Evolutionary conservation across 1,140 invertebrate species (phyloP).

Genomic region (Drosophila pallidifrons): DNA sequence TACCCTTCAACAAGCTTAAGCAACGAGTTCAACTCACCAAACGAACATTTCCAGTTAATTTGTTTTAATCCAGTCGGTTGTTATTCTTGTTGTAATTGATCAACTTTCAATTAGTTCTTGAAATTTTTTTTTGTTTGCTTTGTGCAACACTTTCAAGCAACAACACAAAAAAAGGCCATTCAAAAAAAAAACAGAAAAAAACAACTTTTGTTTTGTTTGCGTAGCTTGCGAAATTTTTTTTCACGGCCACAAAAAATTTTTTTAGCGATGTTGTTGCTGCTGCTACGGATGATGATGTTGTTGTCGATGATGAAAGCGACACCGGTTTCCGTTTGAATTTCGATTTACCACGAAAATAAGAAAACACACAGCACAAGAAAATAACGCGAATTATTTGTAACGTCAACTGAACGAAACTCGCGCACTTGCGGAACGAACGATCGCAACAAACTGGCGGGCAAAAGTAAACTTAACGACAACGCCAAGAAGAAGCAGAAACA

Average conservation of each 20-base stretch:
- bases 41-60: conserved; percentile 32
- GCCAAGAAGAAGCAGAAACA: conserved; percentile 20
- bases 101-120: conserved; percentile 31
- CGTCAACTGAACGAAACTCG: conserved; percentile 20
- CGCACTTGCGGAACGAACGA: conserved; percentile 15
- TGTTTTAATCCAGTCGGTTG: conserved; percentile 4
- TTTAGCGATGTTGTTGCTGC: neutral
- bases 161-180: conserved; percentile 8
- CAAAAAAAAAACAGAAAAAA: conserved; percentile 7
- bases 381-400: neutral
- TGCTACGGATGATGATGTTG: neutral
- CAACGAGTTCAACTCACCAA: conserved; percentile 22
- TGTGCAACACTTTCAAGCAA: neutral
- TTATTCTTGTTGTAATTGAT: conserved; percentile 13
- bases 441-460: conserved; percentile 23
- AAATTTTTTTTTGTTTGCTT: neutral
- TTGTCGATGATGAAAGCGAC: conserved; percentile 18
- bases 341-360: neutral
- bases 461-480: conserved; percentile 13
- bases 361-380: no score
- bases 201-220: conserved; percentile 6
- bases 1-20: no score
- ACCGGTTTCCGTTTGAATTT: conserved; percentile 29
- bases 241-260: conserved; percentile 17
- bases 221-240: conserved; percentile 11